Conservation (phyloP, 2,113 vertebrate species). For the Onychorhynchus coronatus region DNA sequence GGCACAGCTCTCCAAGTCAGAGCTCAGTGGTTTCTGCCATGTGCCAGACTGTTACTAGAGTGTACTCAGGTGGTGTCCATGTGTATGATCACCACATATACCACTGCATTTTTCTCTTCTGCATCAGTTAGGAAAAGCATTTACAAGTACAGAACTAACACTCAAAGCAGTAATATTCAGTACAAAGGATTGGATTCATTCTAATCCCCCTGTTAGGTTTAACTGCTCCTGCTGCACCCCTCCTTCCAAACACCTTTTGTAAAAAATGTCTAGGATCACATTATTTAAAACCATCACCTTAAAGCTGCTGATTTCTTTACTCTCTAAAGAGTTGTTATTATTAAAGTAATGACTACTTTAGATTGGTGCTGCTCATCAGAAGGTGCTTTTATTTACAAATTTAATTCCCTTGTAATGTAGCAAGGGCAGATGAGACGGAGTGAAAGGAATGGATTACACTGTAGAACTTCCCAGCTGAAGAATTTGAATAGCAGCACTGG, state of each 20-base stretch:
- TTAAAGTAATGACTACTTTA: conserved; percentile 58
- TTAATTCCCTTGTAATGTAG: neutral
- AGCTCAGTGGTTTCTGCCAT: neutral
- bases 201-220: neutral
- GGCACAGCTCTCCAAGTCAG: neutral
- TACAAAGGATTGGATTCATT: neutral
- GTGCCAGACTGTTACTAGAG: neutral
- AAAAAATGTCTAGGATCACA: conserved; percentile 74
- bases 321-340: neutral
- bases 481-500: neutral
- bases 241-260: conserved; percentile 75
- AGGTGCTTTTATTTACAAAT: conserved; percentile 49
- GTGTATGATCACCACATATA: neutral
- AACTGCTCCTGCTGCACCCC: neutral
- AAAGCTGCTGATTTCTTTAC: conserved; percentile 64
- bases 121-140: neutral
- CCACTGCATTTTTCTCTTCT: neutral
- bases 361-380: conserved; percentile 45
- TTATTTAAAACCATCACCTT: conserved; percentile 50
- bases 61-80: neutral
- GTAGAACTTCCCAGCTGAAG: neutral
- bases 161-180: neutral
- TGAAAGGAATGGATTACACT: neutral
- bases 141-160: neutral
- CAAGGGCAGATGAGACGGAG: neutral